Base-by-base conservation (phyloP, 2,888 invertebrate species). In the Troilus luridus region DNA sequence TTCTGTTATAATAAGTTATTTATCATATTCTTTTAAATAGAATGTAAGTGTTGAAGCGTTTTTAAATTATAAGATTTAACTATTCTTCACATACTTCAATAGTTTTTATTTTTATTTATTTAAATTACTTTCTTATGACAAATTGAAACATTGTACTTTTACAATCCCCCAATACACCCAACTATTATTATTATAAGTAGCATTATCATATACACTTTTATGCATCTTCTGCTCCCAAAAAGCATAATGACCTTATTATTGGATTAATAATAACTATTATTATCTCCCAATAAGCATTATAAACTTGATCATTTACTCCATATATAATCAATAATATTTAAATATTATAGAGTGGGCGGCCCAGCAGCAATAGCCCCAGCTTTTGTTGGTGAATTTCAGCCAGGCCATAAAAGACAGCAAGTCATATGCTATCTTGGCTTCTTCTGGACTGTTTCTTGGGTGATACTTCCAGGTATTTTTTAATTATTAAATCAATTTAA, bases 311-410 rank as follows among this genome's bases (percentile, higher is more conserved):
- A 41, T 41, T 3, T 41, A 41, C 41, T 41, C 41, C 1, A 41
- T 41, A 41, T 41, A 41, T 41, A 41, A 41, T 41, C 1, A 6
- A 67, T 67, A 1, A 77, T 56, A 56, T 85, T 85, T 12, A 12
- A 10, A n/a, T 85, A 56, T 59, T 19, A 58, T n/a, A 91, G 91
- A 27, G 89, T 94, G 21, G 96, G 96, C 88, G 96, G 95, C 0
- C 96, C 96, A 3, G 95, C 96, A 2, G 95, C 95, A 6, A 93
- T 96, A 59, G 95, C 96, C 0, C 96, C 96, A 93, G 95, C 96
- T 0, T 96, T 96, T 93, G 93, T 96, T n/a, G 96, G 96, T 21
- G 96, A 96, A 93, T 95, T 96, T 93, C 96, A 96, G 85, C 95
- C 96, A 0, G 95, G 94, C 17, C 95, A 95, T 93, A 95, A 95